Evolutionary conservation across 1,140 invertebrate species (phyloP), one percentile per base, ranked within the genome.

Genomic region (Bombyx mandarina): DNA sequence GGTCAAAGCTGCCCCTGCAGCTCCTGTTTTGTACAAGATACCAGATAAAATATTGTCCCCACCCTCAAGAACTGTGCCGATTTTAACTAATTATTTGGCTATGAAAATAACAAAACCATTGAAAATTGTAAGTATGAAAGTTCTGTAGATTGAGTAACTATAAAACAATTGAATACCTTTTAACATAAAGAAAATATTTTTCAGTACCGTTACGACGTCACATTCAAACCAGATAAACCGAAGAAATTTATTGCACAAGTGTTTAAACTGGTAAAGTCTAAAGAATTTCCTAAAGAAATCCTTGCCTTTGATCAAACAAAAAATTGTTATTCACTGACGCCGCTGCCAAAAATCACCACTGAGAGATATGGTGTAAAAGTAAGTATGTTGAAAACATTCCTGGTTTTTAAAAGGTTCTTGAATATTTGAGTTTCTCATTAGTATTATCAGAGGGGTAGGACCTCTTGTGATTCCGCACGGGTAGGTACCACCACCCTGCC

Each of bases 301-400:
- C 59, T 81, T 35, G 80, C 80, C 6, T 86, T 82, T 66, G 83
- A 86, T 65, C 82, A 83, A 65, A 66, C 66, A 43, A 86, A 86
- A 44, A 86, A 83, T 63, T 78, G 78, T 44, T 86, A 81, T 43
- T 43, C 70, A 6, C 46, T 77, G 12, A 61, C 55, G 35, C 45
- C 58, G 8, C 46, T 75, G 6, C 51, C 69, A 18, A 62, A 65
- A 45, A 61, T 77, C 1, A 43, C 59, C 42, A 60, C 43, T 26
- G 73, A 77, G 3, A 62, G 75, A 8, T 66, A 66, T 9, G 47
- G 8, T 26, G 61, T 54, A 22, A 54, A 57, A 9, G 78, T 83
- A 63, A 75, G 77, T 71, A 52, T 43, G 44, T 42, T 3, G 12
- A 49, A 49, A n/a, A 49, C 26, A 35, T 35, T 35, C 26, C 2